Conservation (phyloP, 2,113 vertebrate genomes). For the Malurus elegans region DNA sequence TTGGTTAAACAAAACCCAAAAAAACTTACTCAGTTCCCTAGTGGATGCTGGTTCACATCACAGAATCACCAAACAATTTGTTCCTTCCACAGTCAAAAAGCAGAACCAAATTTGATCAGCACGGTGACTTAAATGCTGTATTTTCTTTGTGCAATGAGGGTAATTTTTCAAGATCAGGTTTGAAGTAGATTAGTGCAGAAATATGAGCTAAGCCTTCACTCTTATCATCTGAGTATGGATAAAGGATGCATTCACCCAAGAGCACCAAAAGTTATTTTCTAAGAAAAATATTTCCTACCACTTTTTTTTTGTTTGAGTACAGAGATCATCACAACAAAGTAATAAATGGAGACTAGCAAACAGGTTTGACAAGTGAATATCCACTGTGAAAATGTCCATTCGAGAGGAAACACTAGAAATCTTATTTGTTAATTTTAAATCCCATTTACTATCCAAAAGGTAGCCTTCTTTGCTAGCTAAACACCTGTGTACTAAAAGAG, state of each 20-base stretch:
- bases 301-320: neutral
- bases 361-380: conserved; percentile 16
- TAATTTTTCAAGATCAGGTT: conserved; percentile 71
- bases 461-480: neutral
- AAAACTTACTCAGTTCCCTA: conserved; percentile 43
- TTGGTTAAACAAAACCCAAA: neutral
- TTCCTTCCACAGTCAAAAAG: conserved; percentile 53
- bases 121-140: conserved; percentile 57
- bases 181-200: conserved; percentile 69
- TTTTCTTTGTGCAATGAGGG: conserved; percentile 62
- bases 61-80: conserved; percentile 51
- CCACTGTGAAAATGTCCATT: neutral
- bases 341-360: neutral
- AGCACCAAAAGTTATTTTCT: conserved; percentile 61
- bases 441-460: neutral
- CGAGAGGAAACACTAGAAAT: neutral
- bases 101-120: conserved; percentile 66
- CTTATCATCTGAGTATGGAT: conserved; percentile 64
- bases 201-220: conserved; percentile 62
- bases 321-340: neutral
- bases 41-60: conserved; percentile 23
- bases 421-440: conserved; percentile 39
- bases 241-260: conserved; percentile 60
- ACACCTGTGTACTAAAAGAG: neutral
- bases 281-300: neutral